Evolutionary conservation across 2,797 vertebrate genomes (phyloP).

Genomic region (Triplophysa bombifrons): DNA sequence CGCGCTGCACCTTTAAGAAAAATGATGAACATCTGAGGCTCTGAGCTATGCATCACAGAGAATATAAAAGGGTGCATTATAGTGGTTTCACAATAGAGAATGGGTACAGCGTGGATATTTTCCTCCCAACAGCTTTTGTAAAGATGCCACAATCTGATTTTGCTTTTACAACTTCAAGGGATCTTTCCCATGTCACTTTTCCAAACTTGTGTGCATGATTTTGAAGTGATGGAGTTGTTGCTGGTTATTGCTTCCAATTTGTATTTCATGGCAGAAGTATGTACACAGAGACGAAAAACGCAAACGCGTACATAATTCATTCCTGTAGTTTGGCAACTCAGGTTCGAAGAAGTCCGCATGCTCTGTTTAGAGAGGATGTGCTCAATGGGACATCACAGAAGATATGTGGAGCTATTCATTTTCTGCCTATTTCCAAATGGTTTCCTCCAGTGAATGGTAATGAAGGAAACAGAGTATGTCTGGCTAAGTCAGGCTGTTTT

Average conservation of each 20-base stretch:
- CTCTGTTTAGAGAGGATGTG: slow-evolving; percentile 36
- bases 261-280: slow-evolving; percentile 56
- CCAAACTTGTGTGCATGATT: slow-evolving; percentile 36
- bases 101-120: slow-evolving; percentile 58
- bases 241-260: slow-evolving; percentile 64
- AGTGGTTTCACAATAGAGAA: slow-evolving; percentile 69
- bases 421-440: slow-evolving; percentile 18
- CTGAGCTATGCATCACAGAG: slow-evolving; percentile 28
- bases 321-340: slow-evolving; percentile 3
- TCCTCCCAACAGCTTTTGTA: slow-evolving; percentile 41
- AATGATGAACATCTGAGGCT: slow-evolving; percentile 40
- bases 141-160: slow-evolving; percentile 57
- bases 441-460: not conserved
- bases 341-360: slow-evolving; percentile 40
- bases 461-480: slow-evolving; percentile 5
- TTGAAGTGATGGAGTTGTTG: slow-evolving; percentile 52
- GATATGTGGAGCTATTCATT: slow-evolving; percentile 1
- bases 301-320: slow-evolving; percentile 22
- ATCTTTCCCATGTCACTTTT: slow-evolving; percentile 30
- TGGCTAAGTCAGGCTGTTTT: not conserved
- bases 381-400: slow-evolving; percentile 17
- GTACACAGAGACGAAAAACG: slow-evolving; percentile 36
- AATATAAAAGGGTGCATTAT: slow-evolving; percentile 56
- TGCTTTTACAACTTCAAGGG: slow-evolving; percentile 51
- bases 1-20: slow-evolving; percentile 32